Evolutionary conservation across 2,888 invertebrate genomes (phyloP).

Genomic region (Petrophora chlorosata): DNA sequence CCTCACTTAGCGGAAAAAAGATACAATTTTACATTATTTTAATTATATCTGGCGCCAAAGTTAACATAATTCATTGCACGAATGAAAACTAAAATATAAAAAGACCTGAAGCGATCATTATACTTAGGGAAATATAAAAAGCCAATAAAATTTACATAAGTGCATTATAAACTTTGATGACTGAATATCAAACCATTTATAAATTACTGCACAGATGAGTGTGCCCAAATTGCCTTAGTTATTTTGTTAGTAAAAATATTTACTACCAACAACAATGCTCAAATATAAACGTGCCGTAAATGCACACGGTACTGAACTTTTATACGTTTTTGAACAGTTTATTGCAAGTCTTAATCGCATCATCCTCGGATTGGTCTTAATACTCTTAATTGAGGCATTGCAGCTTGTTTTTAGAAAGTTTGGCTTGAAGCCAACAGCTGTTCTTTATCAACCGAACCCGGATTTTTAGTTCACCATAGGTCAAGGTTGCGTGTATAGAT

Average conservation of each 20-base stretch:
- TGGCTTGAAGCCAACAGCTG: slow-evolving; percentile 71
- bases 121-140: too few species aligned
- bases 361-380: slow-evolving; percentile 44
- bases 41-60: neutral
- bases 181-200: too few species aligned
- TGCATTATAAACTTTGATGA: too few species aligned
- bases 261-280: slow-evolving; percentile 3
- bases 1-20: slow-evolving; percentile 10
- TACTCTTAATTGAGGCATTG: slow-evolving; percentile 65
- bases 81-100: too few species aligned
- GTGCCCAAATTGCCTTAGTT: too few species aligned
- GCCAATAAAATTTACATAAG: too few species aligned
- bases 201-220: too few species aligned
- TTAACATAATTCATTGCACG: too few species aligned
- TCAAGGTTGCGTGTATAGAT: slow-evolving; percentile 57
- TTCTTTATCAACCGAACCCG: slow-evolving; percentile 54
- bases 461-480: slow-evolving; percentile 63
- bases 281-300: slow-evolving; percentile 12
- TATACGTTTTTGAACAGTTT: slow-evolving; percentile 26
- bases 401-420: slow-evolving; percentile 73
- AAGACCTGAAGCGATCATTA: too few species aligned
- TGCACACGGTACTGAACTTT: slow-evolving; percentile 13
- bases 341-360: slow-evolving; percentile 31
- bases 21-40: too few species aligned
- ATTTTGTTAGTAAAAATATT: slow-evolving; percentile 4